Evolutionary conservation across 2,888 invertebrate genomes (phyloP).

Genomic region (Eledona agricola): DNA sequence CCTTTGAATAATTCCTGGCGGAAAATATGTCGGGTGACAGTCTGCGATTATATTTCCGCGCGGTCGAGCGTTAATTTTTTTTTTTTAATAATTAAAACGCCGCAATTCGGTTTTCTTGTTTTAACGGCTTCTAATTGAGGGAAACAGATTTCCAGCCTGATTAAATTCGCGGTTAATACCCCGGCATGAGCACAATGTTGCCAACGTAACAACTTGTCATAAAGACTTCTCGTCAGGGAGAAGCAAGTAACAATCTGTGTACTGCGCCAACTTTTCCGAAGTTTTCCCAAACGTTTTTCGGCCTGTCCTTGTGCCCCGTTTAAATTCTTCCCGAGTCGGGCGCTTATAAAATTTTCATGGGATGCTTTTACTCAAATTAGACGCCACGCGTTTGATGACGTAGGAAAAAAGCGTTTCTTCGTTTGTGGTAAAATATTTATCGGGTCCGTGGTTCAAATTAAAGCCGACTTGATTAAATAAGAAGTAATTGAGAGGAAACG

Average conservation of each 20-base stretch:
- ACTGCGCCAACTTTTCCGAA: slow-evolving; percentile 11
- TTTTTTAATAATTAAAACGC: no score
- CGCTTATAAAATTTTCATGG: slow-evolving; percentile 8
- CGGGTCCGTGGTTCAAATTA: no score
- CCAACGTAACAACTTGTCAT: slow-evolving; percentile 21
- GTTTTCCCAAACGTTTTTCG: slow-evolving; percentile 4
- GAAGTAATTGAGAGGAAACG: no score
- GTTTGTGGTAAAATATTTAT: no score
- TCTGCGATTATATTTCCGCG: no score
- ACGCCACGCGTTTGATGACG: no score
- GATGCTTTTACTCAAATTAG: slow-evolving; percentile 11
- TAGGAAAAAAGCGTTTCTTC: no score
- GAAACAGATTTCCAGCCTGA: slow-evolving; percentile 7
- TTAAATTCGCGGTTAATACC: slow-evolving; percentile 17
- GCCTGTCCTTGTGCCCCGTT: background rate
- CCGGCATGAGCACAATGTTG: slow-evolving; percentile 16
- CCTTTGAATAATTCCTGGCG: no score
- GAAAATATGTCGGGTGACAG: no score
- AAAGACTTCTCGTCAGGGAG: slow-evolving; percentile 16
- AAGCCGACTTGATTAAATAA: no score
- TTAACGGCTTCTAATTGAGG: slow-evolving; percentile 9
- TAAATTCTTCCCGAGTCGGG: slow-evolving; percentile 1
- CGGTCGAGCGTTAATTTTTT: no score
- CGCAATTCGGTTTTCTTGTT: slow-evolving; percentile 7
- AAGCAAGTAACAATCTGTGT: slow-evolving; percentile 18